phyloP scores from a whole-genome alignment of 1,140 invertebrate genomes.

The Diuraphis noxia region DNA sequence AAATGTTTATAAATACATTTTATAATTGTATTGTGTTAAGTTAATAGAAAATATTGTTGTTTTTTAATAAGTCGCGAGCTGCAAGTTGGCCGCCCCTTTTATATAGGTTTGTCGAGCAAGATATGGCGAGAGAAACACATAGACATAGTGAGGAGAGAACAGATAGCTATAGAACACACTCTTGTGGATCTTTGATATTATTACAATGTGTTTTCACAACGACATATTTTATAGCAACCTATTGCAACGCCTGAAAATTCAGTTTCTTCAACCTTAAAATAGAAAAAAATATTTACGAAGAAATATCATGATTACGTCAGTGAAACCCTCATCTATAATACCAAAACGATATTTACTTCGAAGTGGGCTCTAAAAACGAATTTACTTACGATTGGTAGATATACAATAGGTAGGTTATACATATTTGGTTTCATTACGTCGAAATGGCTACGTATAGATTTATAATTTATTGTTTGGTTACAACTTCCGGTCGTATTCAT shows the following conservation, averaged over 20 bases:
- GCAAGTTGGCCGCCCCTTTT: too few species aligned
- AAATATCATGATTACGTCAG: neutral
- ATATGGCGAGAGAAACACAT: too few species aligned
- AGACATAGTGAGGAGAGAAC: too few species aligned
- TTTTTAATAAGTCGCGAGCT: too few species aligned
- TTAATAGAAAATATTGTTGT: too few species aligned
- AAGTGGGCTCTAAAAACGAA: neutral
- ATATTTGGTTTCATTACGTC: neutral
- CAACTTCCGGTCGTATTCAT: neutral
- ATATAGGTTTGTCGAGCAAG: too few species aligned
- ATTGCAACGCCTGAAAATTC: neutral
- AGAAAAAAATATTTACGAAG: too few species aligned
- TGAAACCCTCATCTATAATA: neutral
- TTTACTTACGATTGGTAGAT: neutral
- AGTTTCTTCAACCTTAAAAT: neutral
- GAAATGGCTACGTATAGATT: neutral
- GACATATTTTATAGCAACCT: neutral
- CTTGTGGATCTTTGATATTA: neutral
- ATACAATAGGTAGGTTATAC: too few species aligned
- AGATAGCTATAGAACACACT: too few species aligned
- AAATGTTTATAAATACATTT: too few species aligned
- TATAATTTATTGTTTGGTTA: neutral
- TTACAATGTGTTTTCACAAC: neutral
- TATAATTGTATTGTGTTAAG: too few species aligned
- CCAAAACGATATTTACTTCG: neutral